Evolutionary conservation across 2,113 vertebrate species (phyloP).

Genomic region (Sinocyclocheilus grahami): DNA sequence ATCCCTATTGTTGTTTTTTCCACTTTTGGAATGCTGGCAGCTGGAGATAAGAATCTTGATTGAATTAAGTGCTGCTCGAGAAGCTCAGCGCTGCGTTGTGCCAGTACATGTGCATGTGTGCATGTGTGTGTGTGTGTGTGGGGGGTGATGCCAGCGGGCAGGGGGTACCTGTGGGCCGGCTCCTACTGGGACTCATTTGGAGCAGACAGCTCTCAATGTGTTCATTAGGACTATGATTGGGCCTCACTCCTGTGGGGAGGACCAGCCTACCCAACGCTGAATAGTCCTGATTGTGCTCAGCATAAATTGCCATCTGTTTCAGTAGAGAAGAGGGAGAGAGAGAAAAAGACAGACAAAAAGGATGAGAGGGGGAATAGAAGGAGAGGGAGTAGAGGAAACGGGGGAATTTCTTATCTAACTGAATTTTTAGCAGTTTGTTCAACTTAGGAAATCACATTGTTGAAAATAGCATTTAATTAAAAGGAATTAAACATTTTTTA

Average conservation of each 20-base stretch:
- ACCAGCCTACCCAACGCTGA: conserved; percentile 87
- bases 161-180: conserved; percentile 83
- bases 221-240: conserved; percentile 88
- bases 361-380: conserved; percentile 42
- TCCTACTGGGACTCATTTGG: conserved; percentile 95
- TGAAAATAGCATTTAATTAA: background rate
- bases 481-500: too few species aligned
- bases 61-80: conserved; percentile 72
- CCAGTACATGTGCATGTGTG: background rate
- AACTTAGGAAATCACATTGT: background rate
- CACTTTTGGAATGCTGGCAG: conserved; percentile 73
- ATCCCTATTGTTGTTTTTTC: conserved; percentile 60
- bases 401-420: conserved; percentile 66
- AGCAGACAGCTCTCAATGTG: conserved; percentile 88
- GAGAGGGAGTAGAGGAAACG: conserved; percentile 58
- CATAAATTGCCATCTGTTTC: conserved; percentile 94
- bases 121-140: conserved; percentile 33
- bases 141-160: conserved; percentile 60
- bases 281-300: conserved; percentile 88
- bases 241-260: conserved; percentile 88
- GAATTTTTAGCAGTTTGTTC: conserved; percentile 55
- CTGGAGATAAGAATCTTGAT: conserved; percentile 74
- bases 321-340: conserved; percentile 64
- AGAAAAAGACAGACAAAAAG: conserved; percentile 54
- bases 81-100: conserved; percentile 51